A percentile compares a stretch with the other conserved stretches of the same genome.
phyloP scores from a whole-genome alignment of 2,888 invertebrate genomes.

The Digitonthophagus gazella region DNA sequence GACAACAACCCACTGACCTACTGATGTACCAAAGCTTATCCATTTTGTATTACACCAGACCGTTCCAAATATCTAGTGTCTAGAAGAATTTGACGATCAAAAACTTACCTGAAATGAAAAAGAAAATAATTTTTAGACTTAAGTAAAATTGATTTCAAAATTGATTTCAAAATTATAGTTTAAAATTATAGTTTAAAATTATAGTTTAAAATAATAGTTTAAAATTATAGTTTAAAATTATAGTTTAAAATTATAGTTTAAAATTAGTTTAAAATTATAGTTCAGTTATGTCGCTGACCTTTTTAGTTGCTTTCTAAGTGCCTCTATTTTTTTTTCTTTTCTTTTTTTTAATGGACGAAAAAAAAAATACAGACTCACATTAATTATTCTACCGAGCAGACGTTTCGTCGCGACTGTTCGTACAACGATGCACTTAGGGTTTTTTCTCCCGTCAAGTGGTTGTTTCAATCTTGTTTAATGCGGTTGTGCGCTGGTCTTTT shows the following conservation, averaged over 20 bases:
- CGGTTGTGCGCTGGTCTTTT: background rate
- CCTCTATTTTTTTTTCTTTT: background rate
- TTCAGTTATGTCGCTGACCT: background rate
- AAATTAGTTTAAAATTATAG: background rate
- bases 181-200: too few species aligned
- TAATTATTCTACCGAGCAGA: background rate
- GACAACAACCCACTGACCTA: background rate
- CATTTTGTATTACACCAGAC: too few species aligned
- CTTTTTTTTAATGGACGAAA: background rate
- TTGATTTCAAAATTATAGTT: too few species aligned
- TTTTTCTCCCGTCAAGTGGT: background rate
- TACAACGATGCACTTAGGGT: background rate
- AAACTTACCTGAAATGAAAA: too few species aligned
- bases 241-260: too few species aligned
- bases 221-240: background rate
- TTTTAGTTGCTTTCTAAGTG: background rate
- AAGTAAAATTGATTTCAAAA: too few species aligned
- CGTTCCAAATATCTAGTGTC: background rate
- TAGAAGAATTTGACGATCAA: too few species aligned
- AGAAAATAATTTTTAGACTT: too few species aligned
- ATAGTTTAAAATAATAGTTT: background rate
- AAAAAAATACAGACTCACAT: background rate
- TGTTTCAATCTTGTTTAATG: background rate
- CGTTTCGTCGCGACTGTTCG: background rate
- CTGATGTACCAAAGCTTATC: too few species aligned